Conservation (phyloP, 2,888 invertebrate genomes). For the Caenorhabditis angaria region DNA sequence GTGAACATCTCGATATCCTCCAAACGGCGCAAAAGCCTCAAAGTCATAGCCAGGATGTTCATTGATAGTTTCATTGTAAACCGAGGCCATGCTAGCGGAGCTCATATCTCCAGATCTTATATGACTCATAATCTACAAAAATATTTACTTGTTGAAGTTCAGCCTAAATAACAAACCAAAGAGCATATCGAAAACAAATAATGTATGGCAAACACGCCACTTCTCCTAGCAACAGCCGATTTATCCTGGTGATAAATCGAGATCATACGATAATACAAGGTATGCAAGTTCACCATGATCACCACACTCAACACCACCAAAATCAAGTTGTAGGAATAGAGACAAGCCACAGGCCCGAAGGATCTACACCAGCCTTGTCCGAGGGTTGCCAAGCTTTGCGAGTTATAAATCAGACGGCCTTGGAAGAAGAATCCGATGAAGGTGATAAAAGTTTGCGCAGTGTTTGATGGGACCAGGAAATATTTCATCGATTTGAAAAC, state of each 20-base stretch:
- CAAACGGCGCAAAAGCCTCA: background rate
- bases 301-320: background rate
- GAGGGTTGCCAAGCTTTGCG: background rate
- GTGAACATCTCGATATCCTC: background rate
- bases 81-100: background rate
- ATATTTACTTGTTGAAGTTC: background rate
- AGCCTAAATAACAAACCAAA: background rate
- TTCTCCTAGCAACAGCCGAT: background rate
- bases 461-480: no score
- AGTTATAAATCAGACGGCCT: background rate
- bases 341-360: background rate
- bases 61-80: background rate
- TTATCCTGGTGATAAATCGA: background rate
- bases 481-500: no score
- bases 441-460: background rate
- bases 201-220: background rate
- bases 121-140: background rate
- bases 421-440: background rate
- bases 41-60: background rate
- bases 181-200: background rate
- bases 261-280: conserved; percentile 14
- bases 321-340: background rate
- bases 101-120: background rate
- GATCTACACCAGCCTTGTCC: background rate
- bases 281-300: conserved; percentile 18